These are phyloP conservation scores for Polydrusus pterygomalis DNA, from an alignment of 2,888 invertebrate genomes.

Conservation along the genomic window DNA sequence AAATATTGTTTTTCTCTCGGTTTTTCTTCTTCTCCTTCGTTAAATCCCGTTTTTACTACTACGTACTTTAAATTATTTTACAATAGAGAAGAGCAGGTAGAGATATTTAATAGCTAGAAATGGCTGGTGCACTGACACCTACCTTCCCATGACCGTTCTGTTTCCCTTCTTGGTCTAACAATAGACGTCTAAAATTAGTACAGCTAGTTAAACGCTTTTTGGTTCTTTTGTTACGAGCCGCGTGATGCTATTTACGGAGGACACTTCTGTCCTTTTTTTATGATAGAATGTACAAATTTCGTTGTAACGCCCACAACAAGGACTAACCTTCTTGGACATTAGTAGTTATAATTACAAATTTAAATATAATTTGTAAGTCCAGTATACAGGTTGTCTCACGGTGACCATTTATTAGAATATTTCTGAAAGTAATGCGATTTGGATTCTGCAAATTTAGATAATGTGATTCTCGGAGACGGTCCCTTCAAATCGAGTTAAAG, in stretches of 20 bases:
- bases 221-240: slow-evolving; percentile 49
- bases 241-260: slow-evolving; percentile 44
- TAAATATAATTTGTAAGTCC: not conserved
- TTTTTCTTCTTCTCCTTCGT: too few species aligned
- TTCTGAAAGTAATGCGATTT: too few species aligned
- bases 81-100: slow-evolving; percentile 37
- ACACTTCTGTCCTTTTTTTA: slow-evolving; percentile 35
- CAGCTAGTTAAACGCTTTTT: slow-evolving; percentile 53
- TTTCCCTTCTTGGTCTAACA: slow-evolving; percentile 45
- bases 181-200: slow-evolving; percentile 55
- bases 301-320: slow-evolving; percentile 27
- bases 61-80: slow-evolving; percentile 2
- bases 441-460: too few species aligned
- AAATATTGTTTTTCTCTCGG: not conserved
- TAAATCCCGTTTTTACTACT: not conserved
- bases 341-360: not conserved
- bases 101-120: slow-evolving; percentile 28
- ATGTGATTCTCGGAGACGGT: too few species aligned
- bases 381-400: too few species aligned
- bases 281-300: slow-evolving; percentile 34
- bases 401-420: too few species aligned
- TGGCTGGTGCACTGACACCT: slow-evolving; percentile 52
- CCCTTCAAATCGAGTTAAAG: too few species aligned
- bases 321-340: slow-evolving; percentile 18
- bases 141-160: slow-evolving; percentile 43